A percentile compares a stretch with the other conserved stretches of the same genome.
These are phyloP conservation scores for Caretta caretta DNA, from an alignment of 2,113 vertebrate genomes.

Conservation along the genomic window DNA sequence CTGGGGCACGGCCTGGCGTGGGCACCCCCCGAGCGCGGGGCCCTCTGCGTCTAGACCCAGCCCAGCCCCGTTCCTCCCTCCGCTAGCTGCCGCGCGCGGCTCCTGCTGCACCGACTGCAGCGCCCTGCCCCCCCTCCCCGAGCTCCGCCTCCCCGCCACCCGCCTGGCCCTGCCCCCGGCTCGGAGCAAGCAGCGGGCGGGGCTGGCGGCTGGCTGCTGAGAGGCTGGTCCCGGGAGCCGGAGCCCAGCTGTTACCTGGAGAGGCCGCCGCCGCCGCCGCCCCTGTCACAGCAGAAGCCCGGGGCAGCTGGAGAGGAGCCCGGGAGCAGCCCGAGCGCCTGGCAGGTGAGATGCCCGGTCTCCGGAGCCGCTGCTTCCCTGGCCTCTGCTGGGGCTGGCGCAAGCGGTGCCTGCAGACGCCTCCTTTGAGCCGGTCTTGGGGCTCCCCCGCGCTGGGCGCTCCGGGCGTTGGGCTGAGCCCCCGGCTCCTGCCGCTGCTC, in stretches of 20 bases:
- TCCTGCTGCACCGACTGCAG: rapidly evolving
- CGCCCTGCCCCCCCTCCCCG: rapidly evolving
- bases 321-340: not conserved
- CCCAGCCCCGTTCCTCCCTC: no score
- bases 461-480: no score
- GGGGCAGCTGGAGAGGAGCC: not conserved
- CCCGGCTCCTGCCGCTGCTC: not conserved
- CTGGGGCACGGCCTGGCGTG: no score
- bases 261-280: not conserved
- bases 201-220: not conserved
- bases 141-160: rapidly evolving
- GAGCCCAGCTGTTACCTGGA: not conserved
- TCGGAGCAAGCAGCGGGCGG: not conserved
- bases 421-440: not conserved
- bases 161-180: not conserved
- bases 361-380: not conserved
- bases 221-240: slow-evolving; percentile 11
- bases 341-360: not conserved
- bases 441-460: not conserved
- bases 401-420: not conserved
- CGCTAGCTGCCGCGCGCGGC: no score
- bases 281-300: not conserved
- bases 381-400: not conserved
- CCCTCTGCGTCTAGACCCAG: no score
- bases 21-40: no score